Evolutionary conservation across 2,888 invertebrate genomes (phyloP), one percentile per base, ranked within the genome.

Genomic region (Hipparchia semele): DNA sequence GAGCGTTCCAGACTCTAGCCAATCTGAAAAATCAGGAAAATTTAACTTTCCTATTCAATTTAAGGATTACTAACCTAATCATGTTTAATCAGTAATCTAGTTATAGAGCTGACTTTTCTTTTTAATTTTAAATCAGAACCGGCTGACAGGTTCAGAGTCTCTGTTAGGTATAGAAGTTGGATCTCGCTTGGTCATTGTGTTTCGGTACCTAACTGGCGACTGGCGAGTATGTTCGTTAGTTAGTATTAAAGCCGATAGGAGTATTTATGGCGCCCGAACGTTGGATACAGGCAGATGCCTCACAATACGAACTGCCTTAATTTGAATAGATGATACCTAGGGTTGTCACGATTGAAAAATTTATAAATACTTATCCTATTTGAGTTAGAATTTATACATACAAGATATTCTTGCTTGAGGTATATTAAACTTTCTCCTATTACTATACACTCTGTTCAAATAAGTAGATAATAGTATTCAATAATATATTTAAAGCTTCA

Each of bases 251-350:
- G 23, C 49, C 58, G 51, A 61, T 69, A 61, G 51, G 33, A 69
- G 53, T 69, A 69, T 69, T 69, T 69, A 69, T 61, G 68, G 33
- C 9, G 53, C n/a, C 33, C 60, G 69, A 60, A 61, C 69, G 60
- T 51, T 60, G 68, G 51, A 53, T 69, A 69, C n/a, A 69, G 60
- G 53, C 69, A 61, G 69, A 69, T 69, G 69, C 51, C 61, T 61
- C 69, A 53, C 69, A 58, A 49, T 68, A 69, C 54, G 69, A 53
- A 61, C 60, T 61, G 69, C 69, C 69, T 61, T 69, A 69, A 69
- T 69, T 69, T 53, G 39, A 39, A 69, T 69, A 69, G 61, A 69
- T 69, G 69, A 69, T 61, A 9, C 13, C 39, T 61, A 69, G 69
- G 69, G 69, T 53, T 69, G 49, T 6, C 68, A 33, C 58, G 33